Conservation (phyloP, 2,888 invertebrate genomes). For the Meloe dianella region DNA sequence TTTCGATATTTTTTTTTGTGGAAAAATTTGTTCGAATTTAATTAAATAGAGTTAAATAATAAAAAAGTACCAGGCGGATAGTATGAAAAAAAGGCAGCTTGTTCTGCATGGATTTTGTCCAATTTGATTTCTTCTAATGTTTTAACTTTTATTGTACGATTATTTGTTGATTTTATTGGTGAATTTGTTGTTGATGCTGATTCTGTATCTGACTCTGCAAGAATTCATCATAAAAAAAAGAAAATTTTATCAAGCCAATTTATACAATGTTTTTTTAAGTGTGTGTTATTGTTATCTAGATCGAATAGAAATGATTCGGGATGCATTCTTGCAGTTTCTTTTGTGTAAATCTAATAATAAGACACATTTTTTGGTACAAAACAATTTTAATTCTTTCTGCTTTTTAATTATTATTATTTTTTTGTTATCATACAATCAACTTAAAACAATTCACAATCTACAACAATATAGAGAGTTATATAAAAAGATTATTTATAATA, state of each 20-base stretch:
- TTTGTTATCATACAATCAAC: constrained; percentile 35
- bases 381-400: constrained; percentile 38
- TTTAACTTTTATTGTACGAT: constrained; percentile 63
- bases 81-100: constrained; percentile 75
- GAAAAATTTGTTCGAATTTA: too few relatives aligned
- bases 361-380: constrained; percentile 40
- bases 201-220: constrained; percentile 82
- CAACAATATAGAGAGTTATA: constrained; percentile 17
- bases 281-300: neutral
- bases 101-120: constrained; percentile 73
- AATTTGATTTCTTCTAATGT: constrained; percentile 73
- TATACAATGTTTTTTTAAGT: constrained; percentile 32
- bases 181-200: constrained; percentile 70
- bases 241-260: constrained; percentile 12
- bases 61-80: constrained; percentile 52
- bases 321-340: constrained; percentile 59
- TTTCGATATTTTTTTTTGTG: too few relatives aligned
- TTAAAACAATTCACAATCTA: constrained; percentile 28
- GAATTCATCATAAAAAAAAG: constrained; percentile 63
- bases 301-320: constrained; percentile 30
- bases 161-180: constrained; percentile 62
- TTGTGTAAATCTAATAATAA: constrained; percentile 13
- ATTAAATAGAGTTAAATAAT: neutral
- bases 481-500: constrained; percentile 34
- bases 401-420: constrained; percentile 1